Conservation (phyloP, 2,888 invertebrate species). For the Hemicrepidius hirtus region DNA sequence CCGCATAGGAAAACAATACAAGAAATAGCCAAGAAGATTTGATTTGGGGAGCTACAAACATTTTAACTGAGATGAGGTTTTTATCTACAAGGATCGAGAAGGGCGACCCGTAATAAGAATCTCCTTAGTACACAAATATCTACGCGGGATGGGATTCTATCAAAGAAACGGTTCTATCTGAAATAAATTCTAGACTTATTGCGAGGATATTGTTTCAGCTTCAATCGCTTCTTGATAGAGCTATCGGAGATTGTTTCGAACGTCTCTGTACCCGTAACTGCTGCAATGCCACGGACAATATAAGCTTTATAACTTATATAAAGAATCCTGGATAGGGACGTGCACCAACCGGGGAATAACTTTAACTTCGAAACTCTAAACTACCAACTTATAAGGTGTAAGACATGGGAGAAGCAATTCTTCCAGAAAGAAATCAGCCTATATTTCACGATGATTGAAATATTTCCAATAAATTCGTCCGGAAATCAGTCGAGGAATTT, state of each 20-base stretch:
- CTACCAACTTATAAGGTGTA: constrained; percentile 42
- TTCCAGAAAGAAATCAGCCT: constrained; percentile 43
- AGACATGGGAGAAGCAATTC: constrained; percentile 40
- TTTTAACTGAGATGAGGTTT: constrained; percentile 67
- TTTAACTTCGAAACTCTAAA: constrained; percentile 31
- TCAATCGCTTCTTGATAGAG: constrained; percentile 64
- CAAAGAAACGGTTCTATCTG: constrained; percentile 63
- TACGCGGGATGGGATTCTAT: constrained; percentile 63
- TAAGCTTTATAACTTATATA: constrained; percentile 63
- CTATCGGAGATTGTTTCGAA: constrained; percentile 62
- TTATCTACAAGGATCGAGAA: constrained; percentile 62
- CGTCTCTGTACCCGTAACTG: constrained; percentile 57
- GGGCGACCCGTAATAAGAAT: constrained; percentile 65
- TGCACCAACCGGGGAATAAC: constrained; percentile 34
- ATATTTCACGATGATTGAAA: constrained; percentile 52
- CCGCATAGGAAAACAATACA: constrained; percentile 43
- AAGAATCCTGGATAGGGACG: constrained; percentile 30
- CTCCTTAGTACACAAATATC: constrained; percentile 68
- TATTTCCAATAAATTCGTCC: constrained; percentile 51
- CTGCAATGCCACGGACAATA: constrained; percentile 61
- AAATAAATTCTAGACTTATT: constrained; percentile 67
- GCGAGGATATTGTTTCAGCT: constrained; percentile 67
- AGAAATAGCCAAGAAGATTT: constrained; percentile 55
- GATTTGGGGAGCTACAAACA: constrained; percentile 61
- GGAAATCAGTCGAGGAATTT: constrained; percentile 48